Base-by-base conservation (phyloP, 2,888 invertebrate genomes). In the Cosmorhoe ocellata region DNA sequence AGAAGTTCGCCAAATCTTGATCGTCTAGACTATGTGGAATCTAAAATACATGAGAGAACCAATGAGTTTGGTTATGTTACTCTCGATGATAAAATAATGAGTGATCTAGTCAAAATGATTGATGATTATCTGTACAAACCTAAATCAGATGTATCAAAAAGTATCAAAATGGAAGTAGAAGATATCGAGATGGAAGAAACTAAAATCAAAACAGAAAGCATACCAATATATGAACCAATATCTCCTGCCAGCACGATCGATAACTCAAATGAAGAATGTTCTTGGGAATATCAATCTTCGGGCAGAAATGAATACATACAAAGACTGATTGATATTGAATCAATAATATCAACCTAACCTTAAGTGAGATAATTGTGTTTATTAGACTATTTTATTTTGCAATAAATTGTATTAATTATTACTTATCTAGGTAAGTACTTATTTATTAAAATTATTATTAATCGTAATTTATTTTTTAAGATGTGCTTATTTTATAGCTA, bases 141-240 rank as follows among this genome's bases (percentile, higher is more conserved):
- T 2, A 26, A 10, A 5, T 5, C 22, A 7, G n/a, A 44, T 30
- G 32, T n/a, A 4, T 48, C 24, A 18, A 58, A 34, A 32, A 33
- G 39, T n/a, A 11, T 13, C 42, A 33, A 42, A 22, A 45, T 27
- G 12, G 58, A 49, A 36, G 60, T 24, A 24, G 24, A 24, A 24
- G 24, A 34, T 31, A 11, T 13, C 41, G 34, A 39, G 18, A 44
- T 27, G 11, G 58, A 49, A 36, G 60, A 39, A 14, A 10, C 12
- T 40, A 30, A 39, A 10, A 36, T 13, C n/a, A 50, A 37, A 22
- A 56, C n/a, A 24, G 44, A 56, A 31, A 45, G 9, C 30, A 60
- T 43, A 40, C 63, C 65, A 0, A 54, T 71, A 6, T 81, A 81
- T 48, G 84, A 84, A 58, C 80, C 81, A 0, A 74, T 84, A 50